Evolutionary conservation across 2,888 invertebrate genomes (phyloP).

Genomic region (Limnephilus marmoratus): DNA sequence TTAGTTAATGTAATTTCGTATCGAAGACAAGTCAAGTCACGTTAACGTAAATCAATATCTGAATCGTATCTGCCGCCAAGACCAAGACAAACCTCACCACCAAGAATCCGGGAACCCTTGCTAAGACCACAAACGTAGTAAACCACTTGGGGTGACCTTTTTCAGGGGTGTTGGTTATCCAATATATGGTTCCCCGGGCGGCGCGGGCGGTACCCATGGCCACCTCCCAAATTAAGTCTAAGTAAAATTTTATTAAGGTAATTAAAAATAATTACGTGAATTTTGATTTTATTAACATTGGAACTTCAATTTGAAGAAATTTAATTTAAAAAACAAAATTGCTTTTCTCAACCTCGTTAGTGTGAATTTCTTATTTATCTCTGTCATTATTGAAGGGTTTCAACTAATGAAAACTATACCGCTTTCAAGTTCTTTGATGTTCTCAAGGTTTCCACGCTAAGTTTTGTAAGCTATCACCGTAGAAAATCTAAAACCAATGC

Average conservation of each 20-base stretch:
- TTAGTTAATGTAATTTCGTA: too few species aligned
- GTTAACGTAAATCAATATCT: too few species aligned
- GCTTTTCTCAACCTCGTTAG: neutral
- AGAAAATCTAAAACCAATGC: neutral
- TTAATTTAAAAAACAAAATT: neutral
- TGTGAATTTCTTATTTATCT: neutral
- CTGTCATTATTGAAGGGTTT: neutral
- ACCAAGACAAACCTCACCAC: too few species aligned
- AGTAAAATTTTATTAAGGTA: neutral
- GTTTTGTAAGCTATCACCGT: neutral
- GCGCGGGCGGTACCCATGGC: too few species aligned
- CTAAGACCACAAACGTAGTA: too few species aligned
- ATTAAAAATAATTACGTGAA: neutral
- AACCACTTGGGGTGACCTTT: too few species aligned
- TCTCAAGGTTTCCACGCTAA: neutral
- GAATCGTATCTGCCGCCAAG: too few species aligned
- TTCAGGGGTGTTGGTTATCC: too few species aligned
- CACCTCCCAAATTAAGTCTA: too few species aligned
- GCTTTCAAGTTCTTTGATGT: neutral
- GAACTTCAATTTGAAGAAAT: neutral
- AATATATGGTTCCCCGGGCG: too few species aligned
- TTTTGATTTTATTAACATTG: neutral
- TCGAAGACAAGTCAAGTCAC: too few species aligned
- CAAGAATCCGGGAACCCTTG: too few species aligned
- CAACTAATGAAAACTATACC: neutral